Evolutionary conservation across 2,888 invertebrate genomes (phyloP), one percentile per base, ranked within the genome.

Genomic region (Macrosiphum euphorbiae): DNA sequence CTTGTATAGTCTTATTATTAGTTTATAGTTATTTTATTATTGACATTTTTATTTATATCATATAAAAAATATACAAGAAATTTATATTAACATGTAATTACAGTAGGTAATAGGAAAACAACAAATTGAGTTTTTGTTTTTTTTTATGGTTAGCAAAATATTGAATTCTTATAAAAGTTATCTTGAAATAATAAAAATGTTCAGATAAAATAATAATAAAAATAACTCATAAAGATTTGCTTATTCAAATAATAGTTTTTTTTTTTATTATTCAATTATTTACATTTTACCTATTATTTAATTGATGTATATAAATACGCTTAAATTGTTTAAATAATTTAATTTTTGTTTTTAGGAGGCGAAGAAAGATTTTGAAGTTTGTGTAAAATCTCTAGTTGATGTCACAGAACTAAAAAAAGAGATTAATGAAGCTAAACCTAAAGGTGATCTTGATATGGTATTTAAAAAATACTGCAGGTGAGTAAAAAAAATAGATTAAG

Each of bases 361-460:
- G 4, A 96, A 97, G 95, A 94, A 95, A 24, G 95, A 95, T 0
- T 95, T 97, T 0, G 95, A 96, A 90, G 95, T 96, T 0, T 98
- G 98, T 95, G 95, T 97, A 1, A 96, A 96, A 93, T 95, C 95
- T 0, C 96, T 98, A 52, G 96, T 98, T 0, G 97, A 98, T 95
- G 95, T 96, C 26, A 96, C 96, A 0, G 95, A 96, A 28, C 95
- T 98, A 47, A 96, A 97, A 95, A 95, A 96, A 8, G 98, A 98
- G 95, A 97, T 98, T 87, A 97, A 97, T 91, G 96, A 96, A 7
- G 97, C 98, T 0, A 97, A 97, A 95, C 97, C 97, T 0, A 97
- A 96, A 10, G 98, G 97, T 0, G 97, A 97, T 95, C 96, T 98
- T 78, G 97, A 97, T 95, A 96, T 96, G 50, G 97, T 98, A 0